Percentiles rank a stretch among this genome's conserved stretches.
Conservation (phyloP, 1,140 invertebrate species). For the Drosophila murphyi region DNA sequence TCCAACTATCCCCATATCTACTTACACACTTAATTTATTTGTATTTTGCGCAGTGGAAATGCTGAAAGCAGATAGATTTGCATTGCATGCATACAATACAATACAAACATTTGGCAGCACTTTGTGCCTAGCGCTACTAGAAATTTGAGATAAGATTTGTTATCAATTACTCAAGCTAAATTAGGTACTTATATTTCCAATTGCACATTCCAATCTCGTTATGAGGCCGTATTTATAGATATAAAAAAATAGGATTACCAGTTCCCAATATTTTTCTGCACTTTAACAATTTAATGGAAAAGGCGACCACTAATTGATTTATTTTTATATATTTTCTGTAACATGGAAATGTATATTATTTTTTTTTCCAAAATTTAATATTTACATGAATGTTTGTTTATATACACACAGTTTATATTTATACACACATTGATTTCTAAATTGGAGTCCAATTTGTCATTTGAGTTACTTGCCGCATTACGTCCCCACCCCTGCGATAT, state of each 20-base stretch:
- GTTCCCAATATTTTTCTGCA: not conserved
- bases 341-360: too few relatives aligned
- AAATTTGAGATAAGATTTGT: slow-evolving; percentile 19
- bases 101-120: not conserved
- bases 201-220: not conserved
- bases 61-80: not conserved
- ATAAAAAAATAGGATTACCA: not conserved
- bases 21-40: not conserved
- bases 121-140: slow-evolving; percentile 13
- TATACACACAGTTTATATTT: too few relatives aligned
- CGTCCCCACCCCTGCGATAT: slow-evolving; percentile 6
- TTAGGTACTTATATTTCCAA: slow-evolving; percentile 1
- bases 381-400: too few relatives aligned
- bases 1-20: not conserved
- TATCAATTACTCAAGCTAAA: slow-evolving; percentile 14
- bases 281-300: not conserved
- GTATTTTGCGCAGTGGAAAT: not conserved
- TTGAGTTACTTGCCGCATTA: not conserved
- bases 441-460: not conserved
- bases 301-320: not conserved
- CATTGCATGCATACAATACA: not conserved
- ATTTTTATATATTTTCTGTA: not conserved
- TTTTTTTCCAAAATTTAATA: too few relatives aligned
- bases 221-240: not conserved
- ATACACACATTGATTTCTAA: too few relatives aligned